Conservation (phyloP, 1,140 invertebrate species). For the Tetramorium simillimum region DNA sequence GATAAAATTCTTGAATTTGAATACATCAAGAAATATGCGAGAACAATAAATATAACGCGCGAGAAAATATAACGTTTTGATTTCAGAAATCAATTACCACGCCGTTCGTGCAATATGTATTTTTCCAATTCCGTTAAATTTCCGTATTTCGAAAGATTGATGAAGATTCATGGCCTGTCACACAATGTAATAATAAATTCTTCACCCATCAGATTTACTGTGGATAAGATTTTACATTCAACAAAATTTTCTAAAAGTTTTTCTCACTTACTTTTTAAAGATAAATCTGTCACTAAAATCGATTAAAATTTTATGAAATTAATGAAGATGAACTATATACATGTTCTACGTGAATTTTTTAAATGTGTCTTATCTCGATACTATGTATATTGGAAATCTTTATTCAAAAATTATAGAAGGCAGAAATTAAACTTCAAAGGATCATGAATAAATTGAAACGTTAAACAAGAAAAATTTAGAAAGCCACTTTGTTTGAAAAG, state of each 20-base stretch:
- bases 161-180: neutral
- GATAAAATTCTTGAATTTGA: neutral
- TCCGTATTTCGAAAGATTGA: neutral
- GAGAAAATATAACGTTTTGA: neutral
- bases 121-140: neutral
- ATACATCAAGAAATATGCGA: neutral
- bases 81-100: slow-evolving; percentile 9
- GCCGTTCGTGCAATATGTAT: neutral
- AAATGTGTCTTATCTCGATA: neutral
- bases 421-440: neutral
- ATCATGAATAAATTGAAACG: neutral
- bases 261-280: neutral
- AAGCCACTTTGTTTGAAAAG: neutral
- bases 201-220: neutral
- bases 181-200: slow-evolving; percentile 14
- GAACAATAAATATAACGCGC: neutral
- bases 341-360: neutral
- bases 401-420: neutral
- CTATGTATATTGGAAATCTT: neutral
- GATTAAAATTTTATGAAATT: neutral
- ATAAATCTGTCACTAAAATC: neutral
- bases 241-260: neutral
- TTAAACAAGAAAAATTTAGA: neutral
- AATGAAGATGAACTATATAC: neutral
- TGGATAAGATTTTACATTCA: neutral